Evolutionary conservation across 1,140 invertebrate species (phyloP).

Genomic region (Procambarus clarkii): DNA sequence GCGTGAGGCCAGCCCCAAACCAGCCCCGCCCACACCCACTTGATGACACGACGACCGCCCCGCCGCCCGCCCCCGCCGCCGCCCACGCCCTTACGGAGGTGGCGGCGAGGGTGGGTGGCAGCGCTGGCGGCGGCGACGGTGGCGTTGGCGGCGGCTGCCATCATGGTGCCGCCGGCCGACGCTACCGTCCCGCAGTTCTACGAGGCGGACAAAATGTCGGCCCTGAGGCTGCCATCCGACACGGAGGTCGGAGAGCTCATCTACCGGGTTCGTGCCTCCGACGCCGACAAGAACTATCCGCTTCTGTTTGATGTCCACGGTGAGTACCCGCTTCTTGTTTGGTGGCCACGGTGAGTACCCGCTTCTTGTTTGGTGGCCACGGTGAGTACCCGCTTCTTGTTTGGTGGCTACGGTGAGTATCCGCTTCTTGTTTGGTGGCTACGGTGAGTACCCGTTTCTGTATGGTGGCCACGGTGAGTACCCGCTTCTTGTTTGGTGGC

Average conservation of each 20-base stretch:
- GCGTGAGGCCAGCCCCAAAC: neutral
- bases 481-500: neutral
- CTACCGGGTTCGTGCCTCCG: conserved; percentile 89
- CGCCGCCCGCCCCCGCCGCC: conserved; percentile 28
- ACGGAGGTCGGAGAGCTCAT: conserved; percentile 89
- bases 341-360: too few species aligned
- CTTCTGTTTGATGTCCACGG: conserved; percentile 87
- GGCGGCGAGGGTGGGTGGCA: conserved; percentile 28
- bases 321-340: conserved; percentile 74
- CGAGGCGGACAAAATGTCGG: neutral
- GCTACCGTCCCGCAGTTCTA: conserved; percentile 25
- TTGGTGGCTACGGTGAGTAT: too few species aligned
- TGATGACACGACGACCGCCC: conserved; percentile 22
- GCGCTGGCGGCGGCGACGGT: neutral
- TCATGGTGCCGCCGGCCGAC: neutral
- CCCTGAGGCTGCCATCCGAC: conserved; percentile 82
- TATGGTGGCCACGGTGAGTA: neutral
- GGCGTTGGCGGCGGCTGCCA: neutral
- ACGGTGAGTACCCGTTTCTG: conserved; percentile 78
- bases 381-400: conserved; percentile 77
- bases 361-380: conserved; percentile 82
- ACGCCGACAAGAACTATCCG: conserved; percentile 91
- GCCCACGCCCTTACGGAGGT: too few species aligned
- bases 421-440: conserved; percentile 82
- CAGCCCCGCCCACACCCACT: neutral